These are phyloP conservation scores for Hypolimnas misippus DNA, from an alignment of 2,888 invertebrate species.

Conservation along the genomic window DNA sequence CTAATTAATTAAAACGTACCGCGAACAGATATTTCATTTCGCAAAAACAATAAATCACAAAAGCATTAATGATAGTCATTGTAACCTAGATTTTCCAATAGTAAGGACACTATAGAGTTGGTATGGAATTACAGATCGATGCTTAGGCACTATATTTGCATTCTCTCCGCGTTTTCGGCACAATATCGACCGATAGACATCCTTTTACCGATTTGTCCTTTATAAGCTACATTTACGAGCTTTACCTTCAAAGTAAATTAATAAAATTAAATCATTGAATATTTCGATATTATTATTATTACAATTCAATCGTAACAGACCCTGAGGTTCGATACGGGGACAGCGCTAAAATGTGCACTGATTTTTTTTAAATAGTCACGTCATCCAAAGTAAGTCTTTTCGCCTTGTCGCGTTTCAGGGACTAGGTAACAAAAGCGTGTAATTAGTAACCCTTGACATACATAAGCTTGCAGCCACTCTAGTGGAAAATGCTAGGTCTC, in stretches of 20 bases:
- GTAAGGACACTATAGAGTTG: slow-evolving; percentile 39
- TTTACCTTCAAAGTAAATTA: slow-evolving; percentile 4
- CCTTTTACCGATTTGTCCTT: slow-evolving; percentile 11
- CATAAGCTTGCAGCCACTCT: slow-evolving; percentile 74
- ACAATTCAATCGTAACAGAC: background rate
- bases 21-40: slow-evolving; percentile 29
- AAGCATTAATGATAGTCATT: slow-evolving; percentile 41
- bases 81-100: slow-evolving; percentile 42
- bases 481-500: slow-evolving; percentile 78
- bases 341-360: background rate
- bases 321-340: background rate
- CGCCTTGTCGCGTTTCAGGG: slow-evolving; percentile 63
- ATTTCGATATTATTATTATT: background rate
- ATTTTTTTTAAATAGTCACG: slow-evolving; percentile 20
- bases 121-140: slow-evolving; percentile 36
- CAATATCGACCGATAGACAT: slow-evolving; percentile 8
- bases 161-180: slow-evolving; percentile 28
- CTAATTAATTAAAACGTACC: slow-evolving; percentile 26
- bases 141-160: slow-evolving; percentile 17
- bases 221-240: slow-evolving; percentile 1
- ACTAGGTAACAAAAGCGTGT: slow-evolving; percentile 71
- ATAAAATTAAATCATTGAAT: slow-evolving; percentile 1
- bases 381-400: slow-evolving; percentile 29
- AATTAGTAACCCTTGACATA: slow-evolving; percentile 82
- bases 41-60: slow-evolving; percentile 42